Evolutionary conservation across 2,113 vertebrate species (phyloP).

Genomic region (Mohoua ochrocephala): DNA sequence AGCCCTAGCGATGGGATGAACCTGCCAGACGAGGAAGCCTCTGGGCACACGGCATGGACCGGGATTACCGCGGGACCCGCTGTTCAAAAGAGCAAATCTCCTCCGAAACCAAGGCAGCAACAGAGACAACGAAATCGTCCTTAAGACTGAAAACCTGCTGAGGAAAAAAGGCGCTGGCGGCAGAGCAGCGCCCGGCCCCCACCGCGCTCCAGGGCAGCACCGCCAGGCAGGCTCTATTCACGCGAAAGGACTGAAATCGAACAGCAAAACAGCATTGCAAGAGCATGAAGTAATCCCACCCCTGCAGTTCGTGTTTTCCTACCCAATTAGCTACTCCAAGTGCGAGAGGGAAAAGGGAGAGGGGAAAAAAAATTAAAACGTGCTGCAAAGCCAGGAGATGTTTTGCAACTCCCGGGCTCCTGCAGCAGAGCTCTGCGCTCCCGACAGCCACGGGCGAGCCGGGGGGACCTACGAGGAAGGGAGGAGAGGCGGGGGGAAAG

Average conservation of each 20-base stretch:
- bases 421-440: background rate
- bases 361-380: background rate
- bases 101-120: background rate
- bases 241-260: background rate
- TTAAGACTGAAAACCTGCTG: background rate
- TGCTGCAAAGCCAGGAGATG: background rate
- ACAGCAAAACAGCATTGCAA: conserved; percentile 56
- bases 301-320: background rate
- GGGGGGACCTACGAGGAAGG: too few species aligned
- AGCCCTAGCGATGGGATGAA: background rate
- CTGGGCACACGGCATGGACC: background rate
- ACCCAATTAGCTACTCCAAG: conserved; percentile 26
- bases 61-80: background rate
- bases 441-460: background rate
- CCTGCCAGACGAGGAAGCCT: background rate
- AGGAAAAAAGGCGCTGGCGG: background rate
- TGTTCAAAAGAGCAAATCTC: background rate
- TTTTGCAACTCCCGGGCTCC: background rate
- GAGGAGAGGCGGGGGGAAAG: background rate
- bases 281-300: conserved; percentile 55
- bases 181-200: background rate
- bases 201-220: background rate
- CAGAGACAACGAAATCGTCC: background rate
- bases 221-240: background rate
- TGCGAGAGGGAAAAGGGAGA: background rate